phyloP scores from a whole-genome alignment of 1,140 invertebrate genomes.

The Orussus abietinus region DNA sequence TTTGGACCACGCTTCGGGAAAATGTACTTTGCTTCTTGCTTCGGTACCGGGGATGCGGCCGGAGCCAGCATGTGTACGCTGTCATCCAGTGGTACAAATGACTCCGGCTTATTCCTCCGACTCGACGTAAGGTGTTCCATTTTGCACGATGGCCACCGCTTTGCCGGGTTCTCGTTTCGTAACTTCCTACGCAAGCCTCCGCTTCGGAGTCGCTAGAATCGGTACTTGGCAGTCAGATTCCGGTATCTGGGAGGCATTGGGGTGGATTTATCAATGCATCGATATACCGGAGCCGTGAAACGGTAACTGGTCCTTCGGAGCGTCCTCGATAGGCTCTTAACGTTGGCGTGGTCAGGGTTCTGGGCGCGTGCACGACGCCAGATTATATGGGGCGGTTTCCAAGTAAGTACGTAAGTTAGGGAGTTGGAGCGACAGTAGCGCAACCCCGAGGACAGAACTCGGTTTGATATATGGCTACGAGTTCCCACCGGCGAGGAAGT shows the following conservation, averaged over 20 bases:
- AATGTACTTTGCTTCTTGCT: slow-evolving; percentile 16
- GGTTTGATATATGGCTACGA: slow-evolving; percentile 38
- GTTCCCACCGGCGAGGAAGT: slow-evolving; percentile 28
- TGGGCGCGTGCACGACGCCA: no score
- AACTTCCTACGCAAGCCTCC: slow-evolving; percentile 26
- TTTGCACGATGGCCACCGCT: no score
- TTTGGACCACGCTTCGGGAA: slow-evolving; percentile 8
- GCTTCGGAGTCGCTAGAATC: no score
- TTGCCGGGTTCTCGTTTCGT: slow-evolving; percentile 15
- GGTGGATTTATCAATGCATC: no score
- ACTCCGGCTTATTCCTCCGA: slow-evolving; percentile 4
- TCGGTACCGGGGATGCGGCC: neutral
- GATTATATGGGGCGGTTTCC: slow-evolving; percentile 13
- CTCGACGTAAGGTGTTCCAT: neutral
- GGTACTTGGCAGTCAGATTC: no score
- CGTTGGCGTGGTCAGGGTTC: no score
- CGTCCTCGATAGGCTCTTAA: no score
- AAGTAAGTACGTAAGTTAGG: slow-evolving; percentile 31
- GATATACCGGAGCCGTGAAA: no score
- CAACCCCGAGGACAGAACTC: slow-evolving; percentile 24
- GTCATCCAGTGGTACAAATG: neutral
- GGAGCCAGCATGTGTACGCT: neutral
- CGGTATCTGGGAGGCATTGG: no score
- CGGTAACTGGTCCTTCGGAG: no score
- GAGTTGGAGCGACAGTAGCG: slow-evolving; percentile 19